phyloP scores from a whole-genome alignment of 2,888 invertebrate species.

The Pyrocoelia pectoralis region DNA sequence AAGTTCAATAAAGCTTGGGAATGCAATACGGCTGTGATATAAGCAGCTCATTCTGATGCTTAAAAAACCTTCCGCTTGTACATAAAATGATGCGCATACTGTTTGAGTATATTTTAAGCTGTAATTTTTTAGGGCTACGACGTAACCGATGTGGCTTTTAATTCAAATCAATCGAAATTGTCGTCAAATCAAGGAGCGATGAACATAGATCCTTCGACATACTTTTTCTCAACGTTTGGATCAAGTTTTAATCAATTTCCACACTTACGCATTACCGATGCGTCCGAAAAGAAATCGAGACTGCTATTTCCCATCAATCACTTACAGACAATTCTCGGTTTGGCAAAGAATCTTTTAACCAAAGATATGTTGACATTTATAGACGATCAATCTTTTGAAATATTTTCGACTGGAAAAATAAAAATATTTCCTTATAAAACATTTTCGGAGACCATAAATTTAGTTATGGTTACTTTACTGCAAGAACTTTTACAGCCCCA shows the following conservation, averaged over 20 bases:
- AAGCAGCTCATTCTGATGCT: background rate
- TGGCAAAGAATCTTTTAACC: constrained; percentile 85
- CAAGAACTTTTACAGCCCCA: constrained; percentile 91
- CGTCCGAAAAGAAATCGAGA: constrained; percentile 69
- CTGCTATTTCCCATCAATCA: constrained; percentile 80
- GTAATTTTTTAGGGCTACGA: constrained; percentile 48
- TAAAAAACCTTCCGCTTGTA: background rate
- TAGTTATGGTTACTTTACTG: constrained; percentile 91
- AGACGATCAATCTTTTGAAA: constrained; percentile 85
- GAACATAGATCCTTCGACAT: constrained; percentile 78
- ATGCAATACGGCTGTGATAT: background rate
- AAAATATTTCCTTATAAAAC: constrained; percentile 88
- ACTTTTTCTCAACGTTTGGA: constrained; percentile 91
- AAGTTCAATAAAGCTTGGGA: background rate
- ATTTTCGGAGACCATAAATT: constrained; percentile 92
- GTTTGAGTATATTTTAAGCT: background rate
- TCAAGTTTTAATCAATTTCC: constrained; percentile 93
- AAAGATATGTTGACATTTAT: constrained; percentile 80
- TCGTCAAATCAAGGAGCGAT: constrained; percentile 43
- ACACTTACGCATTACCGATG: constrained; percentile 79
- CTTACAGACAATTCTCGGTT: constrained; percentile 78
- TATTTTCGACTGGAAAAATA: constrained; percentile 75
- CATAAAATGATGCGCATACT: background rate
- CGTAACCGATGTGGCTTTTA: constrained; percentile 50
- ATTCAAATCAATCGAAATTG: constrained; percentile 47